phyloP scores from a whole-genome alignment of 2,797 vertebrate genomes.

The Schizopygopsis pylzovi region DNA sequence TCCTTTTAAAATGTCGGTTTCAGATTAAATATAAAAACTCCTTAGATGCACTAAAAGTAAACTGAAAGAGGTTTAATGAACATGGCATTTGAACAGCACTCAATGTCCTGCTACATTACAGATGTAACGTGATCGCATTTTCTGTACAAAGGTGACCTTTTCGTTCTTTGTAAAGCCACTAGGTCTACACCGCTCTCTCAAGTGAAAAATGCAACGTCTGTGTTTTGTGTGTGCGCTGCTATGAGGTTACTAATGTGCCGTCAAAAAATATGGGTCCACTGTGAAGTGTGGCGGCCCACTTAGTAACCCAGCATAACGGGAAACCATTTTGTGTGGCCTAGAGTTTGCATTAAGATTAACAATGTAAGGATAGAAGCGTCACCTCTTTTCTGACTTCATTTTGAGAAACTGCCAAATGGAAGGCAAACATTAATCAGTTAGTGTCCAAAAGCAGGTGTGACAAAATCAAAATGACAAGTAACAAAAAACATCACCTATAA shows the following conservation, averaged over 20 bases:
- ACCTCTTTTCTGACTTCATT: not conserved
- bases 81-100: conserved; percentile 37
- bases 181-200: conserved; percentile 16
- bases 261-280: conserved; percentile 16
- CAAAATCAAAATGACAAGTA: not conserved
- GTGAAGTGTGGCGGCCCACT: not conserved
- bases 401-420: not conserved
- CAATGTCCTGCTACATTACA: conserved; percentile 28
- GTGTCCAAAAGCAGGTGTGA: not conserved
- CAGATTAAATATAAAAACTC: not conserved
- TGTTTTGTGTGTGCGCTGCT: conserved; percentile 7
- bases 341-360: not conserved
- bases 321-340: conserved; percentile 18
- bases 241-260: conserved; percentile 51
- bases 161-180: conserved; percentile 16
- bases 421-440: not conserved
- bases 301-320: conserved; percentile 15
- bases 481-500: not conserved
- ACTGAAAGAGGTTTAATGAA: conserved; percentile 15
- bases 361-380: conserved; percentile 8
- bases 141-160: conserved; percentile 54
- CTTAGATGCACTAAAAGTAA: conserved; percentile 14
- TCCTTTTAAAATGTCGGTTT: not conserved
- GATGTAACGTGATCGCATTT: conserved; percentile 38
- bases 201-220: not conserved